phyloP scores from a whole-genome alignment of 2,888 invertebrate species.

The Hypercompe scribonia region DNA sequence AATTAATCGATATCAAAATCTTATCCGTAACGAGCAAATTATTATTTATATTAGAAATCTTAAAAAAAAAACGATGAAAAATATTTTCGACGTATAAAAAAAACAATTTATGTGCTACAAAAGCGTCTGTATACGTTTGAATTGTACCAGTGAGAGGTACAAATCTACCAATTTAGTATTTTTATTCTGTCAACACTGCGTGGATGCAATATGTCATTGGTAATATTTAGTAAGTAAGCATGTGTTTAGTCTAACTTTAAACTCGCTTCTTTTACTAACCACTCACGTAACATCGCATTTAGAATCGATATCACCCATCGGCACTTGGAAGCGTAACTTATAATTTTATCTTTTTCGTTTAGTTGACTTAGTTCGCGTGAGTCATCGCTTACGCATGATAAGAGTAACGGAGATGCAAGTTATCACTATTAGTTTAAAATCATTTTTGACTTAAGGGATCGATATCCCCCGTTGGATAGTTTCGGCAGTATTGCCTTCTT shows the following conservation, averaged over 20 bases:
- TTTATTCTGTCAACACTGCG: conserved; percentile 13
- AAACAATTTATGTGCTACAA: background rate
- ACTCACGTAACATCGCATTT: conserved; percentile 63
- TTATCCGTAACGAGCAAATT: background rate
- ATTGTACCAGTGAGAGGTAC: background rate
- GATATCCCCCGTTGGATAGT: background rate
- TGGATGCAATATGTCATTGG: conserved; percentile 22
- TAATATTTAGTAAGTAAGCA: conserved; percentile 42
- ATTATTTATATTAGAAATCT: background rate
- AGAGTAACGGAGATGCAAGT: conserved; percentile 52
- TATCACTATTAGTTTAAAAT: conserved; percentile 12
- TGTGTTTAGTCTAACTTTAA: conserved; percentile 40
- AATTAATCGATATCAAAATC: background rate
- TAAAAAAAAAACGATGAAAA: background rate
- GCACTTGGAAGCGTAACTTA: conserved; percentile 60
- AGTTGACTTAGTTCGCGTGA: conserved; percentile 53
- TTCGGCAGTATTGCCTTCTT: background rate
- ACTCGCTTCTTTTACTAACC: conserved; percentile 55
- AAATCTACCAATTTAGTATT: conserved; percentile 2
- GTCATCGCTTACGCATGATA: conserved; percentile 56
- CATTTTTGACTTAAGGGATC: background rate
- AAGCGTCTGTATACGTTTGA: background rate
- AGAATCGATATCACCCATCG: conserved; percentile 59
- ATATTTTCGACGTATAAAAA: background rate
- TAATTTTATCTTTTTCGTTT: conserved; percentile 56